Evolutionary conservation across 2,888 invertebrate species (phyloP), one percentile per base, ranked within the genome.

Genomic region (Machimus rusticus): DNA sequence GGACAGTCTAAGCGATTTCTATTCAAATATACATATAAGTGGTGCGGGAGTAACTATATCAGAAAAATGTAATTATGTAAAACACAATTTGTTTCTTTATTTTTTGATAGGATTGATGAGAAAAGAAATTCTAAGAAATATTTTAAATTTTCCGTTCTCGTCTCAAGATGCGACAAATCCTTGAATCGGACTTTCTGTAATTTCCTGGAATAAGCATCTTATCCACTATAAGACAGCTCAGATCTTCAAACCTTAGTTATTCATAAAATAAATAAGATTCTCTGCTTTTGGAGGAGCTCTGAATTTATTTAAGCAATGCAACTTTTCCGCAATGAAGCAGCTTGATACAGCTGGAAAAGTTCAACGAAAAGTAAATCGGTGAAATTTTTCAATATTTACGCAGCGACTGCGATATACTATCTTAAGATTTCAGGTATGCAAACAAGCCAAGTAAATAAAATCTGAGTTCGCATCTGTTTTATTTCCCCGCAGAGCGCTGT

Each of bases 391-490:
- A 66, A 66, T 66, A 66, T 66, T 66, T 66, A 66, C 28, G 66
- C 66, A 55, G 28, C 23, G 81, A 57, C 5, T 82, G 23, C 19
- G 82, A 57, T 37, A 66, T 39, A 34, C 39, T 79, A 43, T 57
- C 57, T 51, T 81, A 28, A 81, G 51, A 81, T 81, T 81, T 81
- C 51, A 28, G 31, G 23, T 82, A 82, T 37, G 82, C 57, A 82
- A 82, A 82, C 34, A 82, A 37, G 66, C 82, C 37, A 19, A 82
- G 57, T 16, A 82, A 82, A 66, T 82, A 82, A 82, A 37, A 57
- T 23, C 57, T 37, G 51, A 57, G 37, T 37, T 57, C 57, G 37
- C 82, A 82, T 82, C 82, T 66, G 82, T 66, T 82, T 37, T 57
- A 57, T 19, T 57, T 57, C 28, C n/a, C 28, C 51, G 66, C 28